Conservation (phyloP, 2,113 vertebrate species). For the Orcinus orca region DNA sequence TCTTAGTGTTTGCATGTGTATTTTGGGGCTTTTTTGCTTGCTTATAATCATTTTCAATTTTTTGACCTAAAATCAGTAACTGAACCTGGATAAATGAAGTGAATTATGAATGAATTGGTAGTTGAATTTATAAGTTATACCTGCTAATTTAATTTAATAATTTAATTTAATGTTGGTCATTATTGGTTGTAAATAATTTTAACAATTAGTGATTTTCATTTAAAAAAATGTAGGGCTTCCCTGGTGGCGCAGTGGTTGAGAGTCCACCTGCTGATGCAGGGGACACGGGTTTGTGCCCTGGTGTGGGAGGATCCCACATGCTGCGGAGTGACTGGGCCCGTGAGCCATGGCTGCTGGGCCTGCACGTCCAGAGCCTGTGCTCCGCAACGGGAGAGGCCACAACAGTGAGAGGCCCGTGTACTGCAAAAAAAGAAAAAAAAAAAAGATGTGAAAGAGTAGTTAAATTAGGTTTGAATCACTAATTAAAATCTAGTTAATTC, state of each 20-base stretch:
- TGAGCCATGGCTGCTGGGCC: too few species aligned
- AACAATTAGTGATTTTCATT: slow-evolving; percentile 7
- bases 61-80: not conserved
- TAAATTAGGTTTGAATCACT: not conserved
- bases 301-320: too few species aligned
- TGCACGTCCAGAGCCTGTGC: too few species aligned
- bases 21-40: not conserved
- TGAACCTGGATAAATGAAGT: slow-evolving; percentile 2
- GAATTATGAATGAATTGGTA: slow-evolving; percentile 4
- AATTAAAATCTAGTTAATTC: not conserved
- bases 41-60: not conserved
- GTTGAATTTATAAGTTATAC: not conserved
- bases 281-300: too few species aligned
- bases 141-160: not conserved
- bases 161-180: not conserved
- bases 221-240: not conserved
- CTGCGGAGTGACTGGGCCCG: too few species aligned
- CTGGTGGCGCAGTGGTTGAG: too few species aligned
- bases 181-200: slow-evolving; percentile 6
- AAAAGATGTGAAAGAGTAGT: slow-evolving; percentile 21
- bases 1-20: not conserved
- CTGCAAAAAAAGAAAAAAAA: not conserved
- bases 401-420: too few species aligned
- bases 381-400: too few species aligned
- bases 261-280: too few species aligned